These are phyloP conservation scores for Vidua macroura DNA, from an alignment of 2,113 vertebrate species.

Conservation along the genomic window DNA sequence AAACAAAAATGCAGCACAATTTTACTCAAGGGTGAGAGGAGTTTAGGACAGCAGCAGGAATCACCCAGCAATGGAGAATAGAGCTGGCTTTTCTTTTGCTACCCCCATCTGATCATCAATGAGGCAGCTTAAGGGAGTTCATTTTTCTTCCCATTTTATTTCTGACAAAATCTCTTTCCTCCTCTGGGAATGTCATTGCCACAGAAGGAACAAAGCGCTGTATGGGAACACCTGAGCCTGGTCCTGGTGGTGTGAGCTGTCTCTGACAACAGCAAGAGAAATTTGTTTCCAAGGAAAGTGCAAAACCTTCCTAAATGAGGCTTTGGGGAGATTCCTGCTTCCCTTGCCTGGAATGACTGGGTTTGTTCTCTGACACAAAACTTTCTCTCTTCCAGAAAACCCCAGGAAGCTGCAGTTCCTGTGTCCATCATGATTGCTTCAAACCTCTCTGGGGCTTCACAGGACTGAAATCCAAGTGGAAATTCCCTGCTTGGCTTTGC, in stretches of 20 bases:
- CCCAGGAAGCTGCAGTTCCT: not conserved
- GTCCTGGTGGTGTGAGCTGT: not conserved
- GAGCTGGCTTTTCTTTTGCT: not conserved
- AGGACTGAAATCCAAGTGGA: not conserved
- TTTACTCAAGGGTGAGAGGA: not conserved
- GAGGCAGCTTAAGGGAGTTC: not conserved
- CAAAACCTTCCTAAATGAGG: not conserved
- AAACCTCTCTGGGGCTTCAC: not conserved
- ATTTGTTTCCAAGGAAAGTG: not conserved
- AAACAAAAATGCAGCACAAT: not conserved
- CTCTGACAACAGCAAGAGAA: not conserved
- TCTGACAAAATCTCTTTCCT: not conserved
- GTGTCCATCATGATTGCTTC: fast-evolving
- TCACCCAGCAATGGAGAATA: not conserved
- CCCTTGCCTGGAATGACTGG: not conserved
- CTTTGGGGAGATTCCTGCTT: not conserved
- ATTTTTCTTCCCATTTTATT: not conserved
- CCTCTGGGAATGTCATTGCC: not conserved
- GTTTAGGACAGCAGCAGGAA: not conserved
- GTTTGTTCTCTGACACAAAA: not conserved
- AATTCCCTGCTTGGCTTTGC: not conserved
- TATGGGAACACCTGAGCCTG: not conserved
- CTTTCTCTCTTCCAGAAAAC: not conserved
- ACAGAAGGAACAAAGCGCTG: not conserved
- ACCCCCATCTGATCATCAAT: not conserved